Percentiles rank a stretch among this genome's conserved stretches.
Conservation (phyloP, 2,888 invertebrate genomes). For the Arctia plantaginis region DNA sequence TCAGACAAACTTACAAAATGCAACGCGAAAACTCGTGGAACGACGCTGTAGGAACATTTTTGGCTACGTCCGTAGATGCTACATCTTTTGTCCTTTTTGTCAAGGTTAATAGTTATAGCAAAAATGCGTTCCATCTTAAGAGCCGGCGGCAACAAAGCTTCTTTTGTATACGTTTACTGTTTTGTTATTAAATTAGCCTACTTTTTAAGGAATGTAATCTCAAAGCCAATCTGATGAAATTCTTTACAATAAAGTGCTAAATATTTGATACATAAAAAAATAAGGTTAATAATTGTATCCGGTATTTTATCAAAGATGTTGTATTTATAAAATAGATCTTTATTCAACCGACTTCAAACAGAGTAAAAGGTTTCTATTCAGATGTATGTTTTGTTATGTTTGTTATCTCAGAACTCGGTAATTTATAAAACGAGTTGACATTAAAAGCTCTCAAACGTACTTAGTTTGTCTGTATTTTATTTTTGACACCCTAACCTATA, state of each 20-base stretch:
- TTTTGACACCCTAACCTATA: no score
- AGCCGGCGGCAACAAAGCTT: slow-evolving; percentile 43
- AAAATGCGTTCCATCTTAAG: slow-evolving; percentile 58
- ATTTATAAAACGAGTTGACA: no score
- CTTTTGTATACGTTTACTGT: neutral
- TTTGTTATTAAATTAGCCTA: neutral
- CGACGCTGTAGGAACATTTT: slow-evolving; percentile 27
- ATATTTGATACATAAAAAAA: no score
- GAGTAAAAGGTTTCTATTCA: no score
- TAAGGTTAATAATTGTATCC: no score
- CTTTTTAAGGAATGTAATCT: neutral
- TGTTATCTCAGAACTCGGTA: no score
- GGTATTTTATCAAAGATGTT: no score
- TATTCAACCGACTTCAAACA: no score
- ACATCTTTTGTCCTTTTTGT: slow-evolving; percentile 58
- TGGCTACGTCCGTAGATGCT: slow-evolving; percentile 39
- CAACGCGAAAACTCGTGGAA: neutral
- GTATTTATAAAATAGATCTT: no score
- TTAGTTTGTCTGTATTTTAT: no score
- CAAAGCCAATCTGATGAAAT: neutral
- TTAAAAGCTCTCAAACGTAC: no score
- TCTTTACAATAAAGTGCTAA: neutral
- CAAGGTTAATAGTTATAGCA: slow-evolving; percentile 62
- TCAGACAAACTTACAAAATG: neutral
- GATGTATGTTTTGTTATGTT: no score